Evolutionary conservation across 1,140 invertebrate species (phyloP).

Genomic region (Stegodyphus dumicola): DNA sequence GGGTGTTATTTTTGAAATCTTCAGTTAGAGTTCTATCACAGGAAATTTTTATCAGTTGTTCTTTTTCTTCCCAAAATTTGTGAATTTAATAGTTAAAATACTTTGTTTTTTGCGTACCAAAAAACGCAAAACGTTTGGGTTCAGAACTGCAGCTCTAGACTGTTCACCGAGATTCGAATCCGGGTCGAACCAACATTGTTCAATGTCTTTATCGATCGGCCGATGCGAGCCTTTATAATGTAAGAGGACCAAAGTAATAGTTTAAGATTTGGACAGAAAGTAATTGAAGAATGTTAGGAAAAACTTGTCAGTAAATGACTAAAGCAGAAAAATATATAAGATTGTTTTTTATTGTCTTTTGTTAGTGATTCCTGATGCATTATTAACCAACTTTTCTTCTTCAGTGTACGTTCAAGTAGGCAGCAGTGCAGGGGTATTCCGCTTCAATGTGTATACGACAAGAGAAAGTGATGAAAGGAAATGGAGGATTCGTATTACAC

Average conservation of each 20-base stretch:
- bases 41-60: too few relatives aligned
- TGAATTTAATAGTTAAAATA: too few relatives aligned
- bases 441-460: constrained; percentile 70
- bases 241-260: neutral
- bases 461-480: constrained; percentile 51
- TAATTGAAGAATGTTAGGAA: neutral
- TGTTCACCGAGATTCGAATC: too few relatives aligned
- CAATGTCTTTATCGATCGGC: too few relatives aligned
- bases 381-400: neutral
- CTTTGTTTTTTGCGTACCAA: too few relatives aligned
- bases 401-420: constrained; percentile 75
- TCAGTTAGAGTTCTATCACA: too few relatives aligned
- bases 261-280: neutral
- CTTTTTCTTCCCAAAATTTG: too few relatives aligned
- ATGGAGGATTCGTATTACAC: constrained; percentile 62
- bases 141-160: too few relatives aligned
- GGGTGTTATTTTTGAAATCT: too few relatives aligned
- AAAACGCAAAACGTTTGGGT: too few relatives aligned
- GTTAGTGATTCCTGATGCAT: neutral
- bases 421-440: constrained; percentile 49
- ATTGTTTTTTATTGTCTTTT: neutral
- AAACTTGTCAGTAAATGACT: neutral
- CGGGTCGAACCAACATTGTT: too few relatives aligned
- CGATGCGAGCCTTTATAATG: neutral
- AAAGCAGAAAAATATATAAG: neutral